phyloP scores from a whole-genome alignment of 2,113 vertebrate species.

The Odocoileus virginianus region DNA sequence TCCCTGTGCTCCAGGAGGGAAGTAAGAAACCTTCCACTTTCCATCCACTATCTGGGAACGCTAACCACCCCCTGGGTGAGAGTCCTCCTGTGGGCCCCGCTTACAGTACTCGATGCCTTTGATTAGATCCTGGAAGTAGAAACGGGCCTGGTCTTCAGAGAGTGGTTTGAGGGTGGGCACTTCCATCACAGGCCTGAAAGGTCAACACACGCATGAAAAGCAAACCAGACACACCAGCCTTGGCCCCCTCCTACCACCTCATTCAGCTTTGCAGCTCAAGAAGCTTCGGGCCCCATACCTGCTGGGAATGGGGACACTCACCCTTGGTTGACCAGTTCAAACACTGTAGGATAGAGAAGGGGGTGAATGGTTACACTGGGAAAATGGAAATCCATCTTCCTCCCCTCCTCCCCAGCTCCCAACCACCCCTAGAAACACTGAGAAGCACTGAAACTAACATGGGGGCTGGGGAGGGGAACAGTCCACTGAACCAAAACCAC shows the following conservation, averaged over 20 bases:
- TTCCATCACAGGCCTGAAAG: slow-evolving; percentile 94
- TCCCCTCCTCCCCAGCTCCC: not conserved
- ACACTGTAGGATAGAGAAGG: slow-evolving; percentile 86
- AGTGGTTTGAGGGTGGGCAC: slow-evolving; percentile 93
- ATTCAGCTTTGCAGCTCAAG: not conserved
- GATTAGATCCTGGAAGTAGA: slow-evolving; percentile 97
- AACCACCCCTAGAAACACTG: not conserved
- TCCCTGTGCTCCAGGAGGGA: not conserved
- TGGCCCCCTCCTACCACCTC: not conserved
- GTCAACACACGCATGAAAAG: not conserved
- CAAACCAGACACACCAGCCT: not conserved
- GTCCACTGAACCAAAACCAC: not conserved
- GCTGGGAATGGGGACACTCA: slow-evolving; percentile 77
- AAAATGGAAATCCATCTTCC: not conserved
- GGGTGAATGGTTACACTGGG: not conserved
- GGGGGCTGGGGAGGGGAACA: not conserved
- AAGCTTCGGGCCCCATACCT: not conserved
- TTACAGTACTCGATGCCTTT: slow-evolving; percentile 98
- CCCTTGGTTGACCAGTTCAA: slow-evolving; percentile 97
- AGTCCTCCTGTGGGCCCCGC: slow-evolving; percentile 27
- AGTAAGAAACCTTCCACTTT: not conserved
- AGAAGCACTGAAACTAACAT: not conserved
- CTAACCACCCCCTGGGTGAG: not conserved
- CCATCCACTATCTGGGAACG: not conserved
- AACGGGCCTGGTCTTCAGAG: slow-evolving; percentile 93